Conservation (phyloP, 2,113 vertebrate species). For the Prietella phreatophila region DNA sequence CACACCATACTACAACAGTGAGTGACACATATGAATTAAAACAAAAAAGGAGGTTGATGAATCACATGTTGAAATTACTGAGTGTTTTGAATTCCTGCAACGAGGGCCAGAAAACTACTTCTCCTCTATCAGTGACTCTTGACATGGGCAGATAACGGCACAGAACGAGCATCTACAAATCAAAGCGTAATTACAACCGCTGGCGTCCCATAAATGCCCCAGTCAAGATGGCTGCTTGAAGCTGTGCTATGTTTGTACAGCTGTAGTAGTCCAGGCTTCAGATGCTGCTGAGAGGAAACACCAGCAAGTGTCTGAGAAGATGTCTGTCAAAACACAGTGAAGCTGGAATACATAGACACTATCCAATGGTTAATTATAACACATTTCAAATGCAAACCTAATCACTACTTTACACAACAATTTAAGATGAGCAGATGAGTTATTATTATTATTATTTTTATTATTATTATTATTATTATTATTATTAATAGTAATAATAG, state of each 20-base stretch:
- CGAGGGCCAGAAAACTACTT: conserved; percentile 40
- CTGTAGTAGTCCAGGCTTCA: conserved; percentile 51
- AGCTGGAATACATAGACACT: conserved; percentile 36
- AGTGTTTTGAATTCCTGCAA: conserved; percentile 63
- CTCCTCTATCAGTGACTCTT: conserved; percentile 64
- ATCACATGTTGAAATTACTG: conserved; percentile 59
- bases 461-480: not conserved
- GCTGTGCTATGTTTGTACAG: conserved; percentile 55
- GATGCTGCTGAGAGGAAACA: conserved; percentile 44
- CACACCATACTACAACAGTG: conserved; percentile 38
- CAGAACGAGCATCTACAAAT: conserved; percentile 65
- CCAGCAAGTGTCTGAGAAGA: conserved; percentile 43
- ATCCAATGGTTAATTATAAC: conserved; percentile 47
- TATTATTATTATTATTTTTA: conserved; percentile 1
- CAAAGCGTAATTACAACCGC: conserved; percentile 60
- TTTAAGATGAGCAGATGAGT: not conserved
- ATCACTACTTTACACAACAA: not conserved
- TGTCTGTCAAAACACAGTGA: conserved; percentile 37
- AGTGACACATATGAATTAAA: conserved; percentile 53
- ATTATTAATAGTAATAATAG: not conserved
- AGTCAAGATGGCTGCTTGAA: conserved; percentile 57
- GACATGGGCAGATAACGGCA: conserved; percentile 64
- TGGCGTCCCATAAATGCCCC: conserved; percentile 52
- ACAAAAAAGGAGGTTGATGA: conserved; percentile 59
- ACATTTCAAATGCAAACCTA: not conserved